Conservation (phyloP, 2,888 invertebrate species). For the Congeria kusceri region DNA sequence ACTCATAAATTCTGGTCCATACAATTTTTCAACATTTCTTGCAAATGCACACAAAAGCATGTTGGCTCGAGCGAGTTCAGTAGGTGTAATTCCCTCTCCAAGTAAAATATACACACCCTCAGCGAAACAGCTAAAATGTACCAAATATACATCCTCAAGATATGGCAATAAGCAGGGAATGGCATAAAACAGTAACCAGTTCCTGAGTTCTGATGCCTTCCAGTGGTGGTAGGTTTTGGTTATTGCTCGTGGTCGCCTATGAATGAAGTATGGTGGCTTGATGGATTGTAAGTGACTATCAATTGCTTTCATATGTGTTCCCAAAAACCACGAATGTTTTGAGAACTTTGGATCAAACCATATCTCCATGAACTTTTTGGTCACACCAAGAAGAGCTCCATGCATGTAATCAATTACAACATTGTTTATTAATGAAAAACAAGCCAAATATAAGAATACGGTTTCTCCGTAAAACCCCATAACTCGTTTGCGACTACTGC, state of each 20-base stretch:
- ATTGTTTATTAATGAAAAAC: constrained; percentile 9
- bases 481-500: background rate
- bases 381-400: constrained; percentile 46
- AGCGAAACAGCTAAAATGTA: constrained; percentile 50
- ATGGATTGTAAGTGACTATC: constrained; percentile 39
- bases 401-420: constrained; percentile 55
- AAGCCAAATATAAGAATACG: constrained; percentile 5
- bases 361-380: constrained; percentile 31
- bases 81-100: constrained; percentile 32
- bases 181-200: constrained; percentile 57
- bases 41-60: constrained; percentile 26
- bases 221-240: constrained; percentile 39
- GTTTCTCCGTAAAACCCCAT: constrained; percentile 19
- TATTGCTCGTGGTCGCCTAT: constrained; percentile 38
- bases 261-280: constrained; percentile 41
- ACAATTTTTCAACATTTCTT: constrained; percentile 22
- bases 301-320: constrained; percentile 6
- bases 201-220: constrained; percentile 62
- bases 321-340: constrained; percentile 1
- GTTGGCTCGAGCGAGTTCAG: constrained; percentile 36
- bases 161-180: constrained; percentile 38
- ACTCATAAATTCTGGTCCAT: constrained; percentile 31
- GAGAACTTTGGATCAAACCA: constrained; percentile 42
- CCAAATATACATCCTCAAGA: constrained; percentile 36
- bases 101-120: constrained; percentile 52